Evolutionary conservation across 37 sponge, comb jelly and placozoan species (phyloP).

Genomic region (Petrosia ficiformis): DNA sequence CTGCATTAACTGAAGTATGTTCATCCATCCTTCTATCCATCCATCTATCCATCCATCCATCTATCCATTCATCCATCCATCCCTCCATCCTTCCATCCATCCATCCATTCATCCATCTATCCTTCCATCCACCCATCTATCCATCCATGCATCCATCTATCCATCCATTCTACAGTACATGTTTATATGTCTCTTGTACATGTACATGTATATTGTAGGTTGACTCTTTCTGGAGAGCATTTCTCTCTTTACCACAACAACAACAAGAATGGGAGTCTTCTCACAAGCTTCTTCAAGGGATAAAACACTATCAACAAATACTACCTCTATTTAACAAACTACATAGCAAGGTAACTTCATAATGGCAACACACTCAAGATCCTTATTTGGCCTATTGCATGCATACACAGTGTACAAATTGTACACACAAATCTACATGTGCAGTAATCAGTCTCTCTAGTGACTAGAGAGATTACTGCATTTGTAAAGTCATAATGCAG

Average conservation of each 20-base stretch:
- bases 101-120: no score
- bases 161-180: background rate
- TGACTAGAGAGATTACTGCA: no score
- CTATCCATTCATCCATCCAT: no score
- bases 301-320: slow-evolving; percentile 52
- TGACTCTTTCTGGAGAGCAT: slow-evolving; percentile 60
- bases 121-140: no score
- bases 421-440: background rate
- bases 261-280: slow-evolving; percentile 85
- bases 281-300: slow-evolving; percentile 59
- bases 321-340: slow-evolving; percentile 80
- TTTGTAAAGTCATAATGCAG: no score
- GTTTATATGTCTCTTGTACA: background rate
- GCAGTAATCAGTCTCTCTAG: no score
- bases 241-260: slow-evolving; percentile 60
- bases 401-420: no score
- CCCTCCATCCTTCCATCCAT: no score
- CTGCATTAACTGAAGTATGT: slow-evolving; percentile 47
- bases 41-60: no score
- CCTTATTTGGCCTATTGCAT: no score
- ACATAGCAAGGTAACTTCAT: slow-evolving; percentile 45
- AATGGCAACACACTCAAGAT: background rate
- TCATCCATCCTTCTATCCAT: no score
- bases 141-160: no score
- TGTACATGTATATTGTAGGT: slow-evolving; percentile 26